phyloP scores from a whole-genome alignment of 2,888 invertebrate species.

The Sminthurides aquaticus region DNA sequence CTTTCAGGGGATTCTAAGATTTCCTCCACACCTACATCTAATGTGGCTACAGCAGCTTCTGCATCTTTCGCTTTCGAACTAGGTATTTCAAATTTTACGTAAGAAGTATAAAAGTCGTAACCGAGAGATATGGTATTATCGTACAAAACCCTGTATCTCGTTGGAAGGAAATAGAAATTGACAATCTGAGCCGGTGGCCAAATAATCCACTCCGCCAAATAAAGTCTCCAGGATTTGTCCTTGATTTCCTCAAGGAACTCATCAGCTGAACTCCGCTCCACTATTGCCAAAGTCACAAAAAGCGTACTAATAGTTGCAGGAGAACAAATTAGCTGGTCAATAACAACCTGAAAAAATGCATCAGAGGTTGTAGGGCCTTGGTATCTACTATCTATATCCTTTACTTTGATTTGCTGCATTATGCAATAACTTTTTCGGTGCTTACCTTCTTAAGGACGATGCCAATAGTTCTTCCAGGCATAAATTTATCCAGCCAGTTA shows the following conservation, averaged over 20 bases:
- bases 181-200: slow-evolving; percentile 89
- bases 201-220: slow-evolving; percentile 79
- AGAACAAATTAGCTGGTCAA: slow-evolving; percentile 78
- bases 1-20: no score
- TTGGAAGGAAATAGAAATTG: slow-evolving; percentile 82
- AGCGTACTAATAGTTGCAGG: slow-evolving; percentile 70
- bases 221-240: slow-evolving; percentile 67
- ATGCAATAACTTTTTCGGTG: no score
- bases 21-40: no score
- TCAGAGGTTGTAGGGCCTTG: background rate
- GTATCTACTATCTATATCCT: background rate
- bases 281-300: slow-evolving; percentile 64
- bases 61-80: slow-evolving; percentile 1
- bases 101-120: slow-evolving; percentile 77
- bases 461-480: slow-evolving; percentile 61
- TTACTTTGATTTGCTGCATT: no score
- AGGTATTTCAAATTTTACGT: slow-evolving; percentile 58
- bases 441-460: slow-evolving; percentile 62
- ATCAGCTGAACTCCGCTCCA: slow-evolving; percentile 58
- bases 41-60: background rate
- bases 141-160: slow-evolving; percentile 74
- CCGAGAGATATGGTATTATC: slow-evolving; percentile 77
- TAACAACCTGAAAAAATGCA: slow-evolving; percentile 49
- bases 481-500: slow-evolving; percentile 60
- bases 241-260: slow-evolving; percentile 62